These are phyloP conservation scores for Sphenodon punctatus DNA, from an alignment of 2,797 vertebrate genomes.

Conservation along the genomic window DNA sequence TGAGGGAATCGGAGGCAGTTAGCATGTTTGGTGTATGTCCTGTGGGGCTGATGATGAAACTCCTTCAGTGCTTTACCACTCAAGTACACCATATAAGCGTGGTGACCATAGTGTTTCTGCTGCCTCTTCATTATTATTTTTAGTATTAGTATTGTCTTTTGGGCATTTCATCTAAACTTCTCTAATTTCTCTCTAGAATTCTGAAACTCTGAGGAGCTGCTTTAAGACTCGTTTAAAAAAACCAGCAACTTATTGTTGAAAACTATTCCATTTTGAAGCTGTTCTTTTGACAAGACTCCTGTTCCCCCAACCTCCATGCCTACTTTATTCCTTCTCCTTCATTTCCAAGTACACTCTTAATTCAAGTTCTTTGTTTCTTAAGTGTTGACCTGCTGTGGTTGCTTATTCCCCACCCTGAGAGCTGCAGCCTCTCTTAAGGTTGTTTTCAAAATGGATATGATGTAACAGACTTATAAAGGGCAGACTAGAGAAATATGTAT, in stretches of 20 bases:
- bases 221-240: slow-evolving; percentile 38
- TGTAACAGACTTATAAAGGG: slow-evolving; percentile 50
- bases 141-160: slow-evolving; percentile 63
- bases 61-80: slow-evolving; percentile 54
- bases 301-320: slow-evolving; percentile 30
- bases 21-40: slow-evolving; percentile 51
- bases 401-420: slow-evolving; percentile 56
- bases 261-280: slow-evolving; percentile 42
- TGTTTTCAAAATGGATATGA: slow-evolving; percentile 58
- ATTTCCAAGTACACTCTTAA: slow-evolving; percentile 24
- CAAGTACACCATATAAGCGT: slow-evolving; percentile 9
- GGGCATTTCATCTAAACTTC: slow-evolving; percentile 67
- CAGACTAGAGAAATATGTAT: slow-evolving; percentile 65
- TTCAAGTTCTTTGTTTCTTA: slow-evolving; percentile 50
- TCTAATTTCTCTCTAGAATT: slow-evolving; percentile 66
- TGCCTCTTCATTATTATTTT: slow-evolving; percentile 50
- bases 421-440: slow-evolving; percentile 64
- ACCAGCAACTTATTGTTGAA: slow-evolving; percentile 26
- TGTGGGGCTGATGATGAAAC: slow-evolving; percentile 79
- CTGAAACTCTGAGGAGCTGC: slow-evolving; percentile 59
- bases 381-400: slow-evolving; percentile 60
- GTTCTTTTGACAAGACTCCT: slow-evolving; percentile 33
- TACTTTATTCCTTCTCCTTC: slow-evolving; percentile 49
- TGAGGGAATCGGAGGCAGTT: slow-evolving; percentile 54
- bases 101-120: slow-evolving; percentile 38